Conservation (phyloP, 2,888 invertebrate species). For the Eristalis intricaria region DNA sequence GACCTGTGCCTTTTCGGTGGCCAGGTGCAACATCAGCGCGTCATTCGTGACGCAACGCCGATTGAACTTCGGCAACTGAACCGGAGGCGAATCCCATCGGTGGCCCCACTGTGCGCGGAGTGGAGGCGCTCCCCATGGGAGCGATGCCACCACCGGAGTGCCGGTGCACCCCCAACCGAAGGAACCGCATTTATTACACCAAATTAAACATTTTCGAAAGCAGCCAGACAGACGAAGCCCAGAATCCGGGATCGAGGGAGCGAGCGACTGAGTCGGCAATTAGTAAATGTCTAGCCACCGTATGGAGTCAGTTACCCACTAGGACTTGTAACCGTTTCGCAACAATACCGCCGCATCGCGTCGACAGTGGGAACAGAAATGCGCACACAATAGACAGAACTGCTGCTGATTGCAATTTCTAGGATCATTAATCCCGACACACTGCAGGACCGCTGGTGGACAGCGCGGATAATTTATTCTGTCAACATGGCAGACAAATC, state of each 20-base stretch:
- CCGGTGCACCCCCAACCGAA: constrained; percentile 64
- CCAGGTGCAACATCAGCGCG: constrained; percentile 58
- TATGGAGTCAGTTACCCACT: constrained; percentile 32
- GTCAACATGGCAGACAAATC: constrained; percentile 72
- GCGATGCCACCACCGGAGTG: constrained; percentile 34
- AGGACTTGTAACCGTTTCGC: constrained; percentile 43
- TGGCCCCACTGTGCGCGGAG: constrained; percentile 44
- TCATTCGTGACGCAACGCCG: constrained; percentile 35
- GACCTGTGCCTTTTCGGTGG: constrained; percentile 66
- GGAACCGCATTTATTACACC: constrained; percentile 64
- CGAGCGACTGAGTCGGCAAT: constrained; percentile 27
- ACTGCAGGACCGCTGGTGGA: constrained; percentile 45
- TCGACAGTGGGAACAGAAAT: constrained; percentile 28
- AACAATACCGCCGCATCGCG: constrained; percentile 40
- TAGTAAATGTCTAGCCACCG: constrained; percentile 69
- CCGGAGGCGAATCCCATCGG: constrained; percentile 52
- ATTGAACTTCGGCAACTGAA: constrained; percentile 45
- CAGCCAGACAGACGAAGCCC: constrained; percentile 56
- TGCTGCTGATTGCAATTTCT: constrained; percentile 71
- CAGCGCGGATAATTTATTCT: constrained; percentile 71
- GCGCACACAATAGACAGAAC: constrained; percentile 56
- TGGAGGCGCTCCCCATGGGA: constrained; percentile 57
- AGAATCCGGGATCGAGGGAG: constrained; percentile 43
- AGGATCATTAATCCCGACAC: constrained; percentile 68
- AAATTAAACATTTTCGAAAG: constrained; percentile 69